Percentiles rank a stretch among this genome's conserved stretches.
phyloP scores from a whole-genome alignment of 2,888 invertebrate genomes.

The Ochropleura plecta region DNA sequence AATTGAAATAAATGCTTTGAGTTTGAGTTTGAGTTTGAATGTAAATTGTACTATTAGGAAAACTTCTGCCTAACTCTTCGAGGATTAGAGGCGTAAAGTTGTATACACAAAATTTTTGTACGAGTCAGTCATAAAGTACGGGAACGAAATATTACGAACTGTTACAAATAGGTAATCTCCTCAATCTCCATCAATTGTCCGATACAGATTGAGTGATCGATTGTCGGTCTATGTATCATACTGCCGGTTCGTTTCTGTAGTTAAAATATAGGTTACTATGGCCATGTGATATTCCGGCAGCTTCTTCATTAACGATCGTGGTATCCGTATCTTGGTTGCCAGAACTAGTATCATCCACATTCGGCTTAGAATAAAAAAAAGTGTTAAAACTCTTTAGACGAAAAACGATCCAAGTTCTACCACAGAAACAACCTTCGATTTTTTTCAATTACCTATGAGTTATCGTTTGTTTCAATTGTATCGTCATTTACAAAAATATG shows the following conservation, averaged over 20 bases:
- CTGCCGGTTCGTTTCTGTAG: slow-evolving; percentile 7
- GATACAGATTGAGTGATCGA: slow-evolving; percentile 44
- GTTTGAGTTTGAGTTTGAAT: too few relatives aligned
- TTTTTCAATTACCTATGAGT: not conserved
- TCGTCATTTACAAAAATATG: not conserved
- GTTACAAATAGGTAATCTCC: slow-evolving; percentile 38
- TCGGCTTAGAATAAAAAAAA: not conserved
- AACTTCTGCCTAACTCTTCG: not conserved
- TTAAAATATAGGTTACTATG: not conserved
- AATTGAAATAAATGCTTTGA: too few relatives aligned
- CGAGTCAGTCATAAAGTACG: slow-evolving; percentile 18
- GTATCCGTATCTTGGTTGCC: not conserved
- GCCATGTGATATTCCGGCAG: not conserved
- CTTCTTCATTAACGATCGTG: not conserved
- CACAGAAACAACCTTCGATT: not conserved
- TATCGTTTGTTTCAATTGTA: not conserved
- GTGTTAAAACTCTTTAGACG: not conserved
- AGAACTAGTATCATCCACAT: not conserved
- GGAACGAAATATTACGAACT: slow-evolving; percentile 22
- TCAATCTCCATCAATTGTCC: slow-evolving; percentile 37
- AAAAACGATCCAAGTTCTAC: not conserved
- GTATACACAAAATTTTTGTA: not conserved
- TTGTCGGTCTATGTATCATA: slow-evolving; percentile 12
- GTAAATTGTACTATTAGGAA: not conserved
- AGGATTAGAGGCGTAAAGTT: not conserved